Base-by-base conservation (phyloP, 1,140 invertebrate genomes). In the Drosophila elegans region DNA sequence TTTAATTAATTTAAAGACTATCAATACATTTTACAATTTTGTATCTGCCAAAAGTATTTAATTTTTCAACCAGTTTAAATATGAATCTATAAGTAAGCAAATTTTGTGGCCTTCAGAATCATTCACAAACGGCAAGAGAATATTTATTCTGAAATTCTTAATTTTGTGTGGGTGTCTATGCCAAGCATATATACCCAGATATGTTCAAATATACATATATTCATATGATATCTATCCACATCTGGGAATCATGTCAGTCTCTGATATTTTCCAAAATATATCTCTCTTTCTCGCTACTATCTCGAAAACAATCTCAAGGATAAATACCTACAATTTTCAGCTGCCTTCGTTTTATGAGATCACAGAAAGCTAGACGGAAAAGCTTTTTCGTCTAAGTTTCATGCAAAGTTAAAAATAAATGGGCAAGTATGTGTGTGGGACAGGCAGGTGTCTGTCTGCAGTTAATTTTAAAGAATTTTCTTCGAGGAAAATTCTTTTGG, bases 371-470 rank as follows among this genome's bases (percentile, higher is more conserved):
- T 85, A 59, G 45, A 63, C 45, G 44, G 53, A 68, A 85, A 90
- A 89, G 85, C 85, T 90, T 79, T 85, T 69, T 62, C 75, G 84
- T 88, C 62, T 88, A 80, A 67, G 56, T 83, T 88, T 88, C 76
- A 76, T 67, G 25, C 55, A 62, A 59, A 76, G 75, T 85, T 89
- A 90, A 90, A 89, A 90, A 85, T 85, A 89, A 90, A 81, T 55
- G 29, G 46, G 27, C 62, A 25, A 52, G 56, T 53, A n/a, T 75
- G 36, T 80, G 54, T 80, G 25, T 52, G 45, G 56, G 55, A 69
- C 55, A 66, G 77, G 84, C 85, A 90, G 85, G 85, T 90, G 85
- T 85, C 85, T 90, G 80, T 89, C 85, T 90, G 59, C 63, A 89
- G 78, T 89, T 90, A 90, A 89, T 90, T 90, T 90, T 90, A 79